Evolutionary conservation across 2,888 invertebrate species (phyloP).

Genomic region (Eulithis testata): DNA sequence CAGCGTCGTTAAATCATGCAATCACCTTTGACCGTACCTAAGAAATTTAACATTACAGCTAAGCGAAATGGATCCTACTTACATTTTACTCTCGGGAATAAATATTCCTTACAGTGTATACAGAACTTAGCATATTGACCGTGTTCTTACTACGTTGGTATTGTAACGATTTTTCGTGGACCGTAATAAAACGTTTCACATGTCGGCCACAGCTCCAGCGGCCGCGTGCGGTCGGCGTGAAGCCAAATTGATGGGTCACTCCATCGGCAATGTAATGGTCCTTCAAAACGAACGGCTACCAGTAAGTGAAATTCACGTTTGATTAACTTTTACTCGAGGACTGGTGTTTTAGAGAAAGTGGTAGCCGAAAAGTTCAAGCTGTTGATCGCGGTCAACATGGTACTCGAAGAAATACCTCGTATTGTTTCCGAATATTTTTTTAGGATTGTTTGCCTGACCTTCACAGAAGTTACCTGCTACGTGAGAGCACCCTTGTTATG

Average conservation of each 20-base stretch:
- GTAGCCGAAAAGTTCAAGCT: constrained; percentile 30
- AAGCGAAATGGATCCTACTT: background rate
- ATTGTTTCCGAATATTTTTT: constrained; percentile 7
- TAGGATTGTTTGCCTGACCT: background rate
- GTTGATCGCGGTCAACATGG: no score
- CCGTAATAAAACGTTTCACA: constrained; percentile 80
- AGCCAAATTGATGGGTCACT: constrained; percentile 82
- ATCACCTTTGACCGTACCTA: background rate
- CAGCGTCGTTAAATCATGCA: background rate
- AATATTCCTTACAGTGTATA: background rate
- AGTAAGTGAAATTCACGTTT: constrained; percentile 81
- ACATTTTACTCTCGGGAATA: background rate
- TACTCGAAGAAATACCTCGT: constrained; percentile 3
- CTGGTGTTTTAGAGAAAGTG: constrained; percentile 56
- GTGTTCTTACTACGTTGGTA: constrained; percentile 54
- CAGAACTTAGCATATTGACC: constrained; percentile 29
- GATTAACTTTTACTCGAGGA: constrained; percentile 76
- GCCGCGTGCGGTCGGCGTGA: constrained; percentile 79
- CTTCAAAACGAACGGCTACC: constrained; percentile 79
- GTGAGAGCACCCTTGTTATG: background rate
- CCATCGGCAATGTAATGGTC: constrained; percentile 81
- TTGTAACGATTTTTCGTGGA: constrained; percentile 74
- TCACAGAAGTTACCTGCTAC: background rate
- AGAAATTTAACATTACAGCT: background rate
- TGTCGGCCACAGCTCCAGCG: constrained; percentile 71